Conservation (phyloP, 2,113 vertebrate genomes). For the Calidris pygmaea region DNA sequence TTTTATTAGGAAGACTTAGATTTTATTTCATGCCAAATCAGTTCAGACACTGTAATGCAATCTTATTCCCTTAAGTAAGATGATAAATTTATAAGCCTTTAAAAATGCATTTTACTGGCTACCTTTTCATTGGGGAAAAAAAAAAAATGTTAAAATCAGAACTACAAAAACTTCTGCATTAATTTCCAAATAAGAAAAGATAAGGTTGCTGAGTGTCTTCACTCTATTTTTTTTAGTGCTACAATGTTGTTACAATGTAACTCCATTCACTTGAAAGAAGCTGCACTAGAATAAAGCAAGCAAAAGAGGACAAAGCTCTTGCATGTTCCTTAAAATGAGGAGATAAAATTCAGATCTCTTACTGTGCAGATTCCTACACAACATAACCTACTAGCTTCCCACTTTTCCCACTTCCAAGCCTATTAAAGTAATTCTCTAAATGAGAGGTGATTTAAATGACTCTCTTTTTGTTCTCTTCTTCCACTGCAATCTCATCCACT, state of each 20-base stretch:
- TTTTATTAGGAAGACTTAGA: slow-evolving; percentile 4
- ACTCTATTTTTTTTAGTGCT: background rate
- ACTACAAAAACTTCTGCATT: background rate
- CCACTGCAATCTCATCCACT: slow-evolving; percentile 27
- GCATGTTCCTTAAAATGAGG: background rate
- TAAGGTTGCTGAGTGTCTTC: background rate
- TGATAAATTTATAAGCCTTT: background rate
- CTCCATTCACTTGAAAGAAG: background rate
- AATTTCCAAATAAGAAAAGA: background rate
- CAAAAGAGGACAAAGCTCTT: background rate
- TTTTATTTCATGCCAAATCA: background rate
- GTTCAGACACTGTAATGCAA: background rate
- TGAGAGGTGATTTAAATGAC: background rate
- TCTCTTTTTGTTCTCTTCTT: slow-evolving; percentile 1
- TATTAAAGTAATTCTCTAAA: slow-evolving; percentile 10
- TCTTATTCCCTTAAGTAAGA: background rate
- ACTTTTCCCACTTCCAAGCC: background rate
- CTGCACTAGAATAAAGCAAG: background rate
- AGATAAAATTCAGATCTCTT: background rate
- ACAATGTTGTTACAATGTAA: background rate
- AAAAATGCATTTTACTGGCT: background rate
- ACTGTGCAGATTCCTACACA: background rate
- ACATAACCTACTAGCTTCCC: background rate
- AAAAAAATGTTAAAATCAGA: background rate
- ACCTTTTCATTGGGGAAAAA: background rate